phyloP scores from a whole-genome alignment of 2,888 invertebrate species.

The Epistrophe eligans region DNA sequence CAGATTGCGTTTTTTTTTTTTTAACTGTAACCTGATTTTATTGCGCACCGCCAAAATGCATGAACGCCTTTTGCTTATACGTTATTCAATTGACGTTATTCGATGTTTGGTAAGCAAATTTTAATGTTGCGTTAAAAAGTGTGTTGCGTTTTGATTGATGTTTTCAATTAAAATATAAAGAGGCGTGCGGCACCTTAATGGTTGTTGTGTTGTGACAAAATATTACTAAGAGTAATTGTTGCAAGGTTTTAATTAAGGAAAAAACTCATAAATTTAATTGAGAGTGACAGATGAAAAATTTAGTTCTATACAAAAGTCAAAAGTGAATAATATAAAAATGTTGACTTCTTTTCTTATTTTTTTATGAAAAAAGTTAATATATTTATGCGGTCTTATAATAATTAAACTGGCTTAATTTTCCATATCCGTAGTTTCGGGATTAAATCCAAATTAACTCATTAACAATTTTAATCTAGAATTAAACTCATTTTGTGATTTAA shows the following conservation, averaged over 20 bases:
- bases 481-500: too few relatives aligned
- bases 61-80: conserved; percentile 38
- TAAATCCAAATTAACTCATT: too few relatives aligned
- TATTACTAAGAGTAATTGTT: conserved; percentile 17
- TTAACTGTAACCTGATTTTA: conserved; percentile 14
- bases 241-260: not conserved
- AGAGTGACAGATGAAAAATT: not conserved
- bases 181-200: conserved; percentile 47
- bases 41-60: not conserved
- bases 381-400: too few relatives aligned
- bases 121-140: conserved; percentile 28
- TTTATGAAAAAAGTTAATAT: too few relatives aligned
- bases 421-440: too few relatives aligned
- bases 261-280: not conserved
- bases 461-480: too few relatives aligned
- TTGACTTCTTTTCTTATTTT: too few relatives aligned
- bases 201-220: conserved; percentile 35
- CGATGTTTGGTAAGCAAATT: conserved; percentile 21
- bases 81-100: conserved; percentile 30
- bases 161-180: conserved; percentile 51
- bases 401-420: too few relatives aligned
- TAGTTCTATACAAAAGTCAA: not conserved
- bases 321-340: not conserved
- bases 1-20: conserved; percentile 36
- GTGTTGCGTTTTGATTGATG: conserved; percentile 56